Percentiles rank a stretch among this genome's conserved stretches.
These are phyloP conservation scores for Thamnophis sirtalis DNA, from an alignment of 2,113 vertebrate genomes.

Conservation along the genomic window DNA sequence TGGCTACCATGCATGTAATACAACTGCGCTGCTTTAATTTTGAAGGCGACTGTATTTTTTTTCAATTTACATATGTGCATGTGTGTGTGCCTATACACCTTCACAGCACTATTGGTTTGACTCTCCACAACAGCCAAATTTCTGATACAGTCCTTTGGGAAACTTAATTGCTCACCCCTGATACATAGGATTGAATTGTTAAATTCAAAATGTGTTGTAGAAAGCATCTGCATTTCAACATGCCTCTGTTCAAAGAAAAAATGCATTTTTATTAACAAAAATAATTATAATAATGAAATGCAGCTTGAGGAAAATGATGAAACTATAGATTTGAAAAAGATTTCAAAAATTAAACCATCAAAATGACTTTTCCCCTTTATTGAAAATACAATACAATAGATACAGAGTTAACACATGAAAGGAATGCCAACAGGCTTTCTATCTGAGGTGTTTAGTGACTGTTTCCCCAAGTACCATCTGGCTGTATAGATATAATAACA, in stretches of 20 bases:
- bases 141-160: background rate
- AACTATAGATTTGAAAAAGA: background rate
- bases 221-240: background rate
- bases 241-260: background rate
- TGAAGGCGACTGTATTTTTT: too few species aligned
- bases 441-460: slow-evolving; percentile 66
- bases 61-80: background rate
- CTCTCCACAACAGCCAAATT: background rate
- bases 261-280: background rate
- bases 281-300: background rate
- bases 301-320: background rate
- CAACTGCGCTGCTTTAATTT: too few species aligned
- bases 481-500: slow-evolving; percentile 75
- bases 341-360: background rate
- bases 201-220: background rate
- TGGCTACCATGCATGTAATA: too few species aligned
- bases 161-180: background rate
- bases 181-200: background rate
- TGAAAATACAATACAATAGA: slow-evolving; percentile 27
- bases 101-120: background rate
- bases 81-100: background rate
- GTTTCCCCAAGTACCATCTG: slow-evolving; percentile 78
- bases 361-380: background rate
- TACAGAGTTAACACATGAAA: slow-evolving; percentile 57
- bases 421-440: slow-evolving; percentile 56